Evolutionary conservation across 2,888 invertebrate genomes (phyloP).

Genomic region (Coremacera marginata): DNA sequence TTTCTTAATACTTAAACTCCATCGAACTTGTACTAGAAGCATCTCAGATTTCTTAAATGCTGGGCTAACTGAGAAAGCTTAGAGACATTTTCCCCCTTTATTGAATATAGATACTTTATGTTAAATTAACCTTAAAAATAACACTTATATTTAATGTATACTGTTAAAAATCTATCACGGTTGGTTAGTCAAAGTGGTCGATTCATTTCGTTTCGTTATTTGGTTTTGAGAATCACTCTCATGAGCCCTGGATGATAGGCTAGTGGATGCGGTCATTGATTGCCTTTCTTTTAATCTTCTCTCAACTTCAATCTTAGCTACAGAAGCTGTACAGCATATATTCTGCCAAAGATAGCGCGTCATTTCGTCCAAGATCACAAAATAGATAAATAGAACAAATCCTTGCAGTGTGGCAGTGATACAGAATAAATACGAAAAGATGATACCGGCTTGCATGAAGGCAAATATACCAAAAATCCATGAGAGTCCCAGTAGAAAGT

Average conservation of each 20-base stretch:
- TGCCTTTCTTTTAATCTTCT: conserved; percentile 47
- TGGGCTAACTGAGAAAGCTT: too few species aligned
- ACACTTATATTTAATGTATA: too few species aligned
- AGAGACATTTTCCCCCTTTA: too few species aligned
- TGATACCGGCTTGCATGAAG: conserved; percentile 69
- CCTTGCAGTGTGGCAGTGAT: conserved; percentile 76
- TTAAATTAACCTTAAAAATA: too few species aligned
- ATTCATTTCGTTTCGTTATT: too few species aligned
- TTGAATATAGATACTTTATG: too few species aligned
- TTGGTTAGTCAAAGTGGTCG: too few species aligned
- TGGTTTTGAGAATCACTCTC: too few species aligned
- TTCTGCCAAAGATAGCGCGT: conserved; percentile 71
- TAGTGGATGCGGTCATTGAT: conserved; percentile 48
- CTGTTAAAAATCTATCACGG: too few species aligned
- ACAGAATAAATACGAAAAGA: conserved; percentile 76
- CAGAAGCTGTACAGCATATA: conserved; percentile 36
- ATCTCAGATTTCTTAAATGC: too few species aligned
- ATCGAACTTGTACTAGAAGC: too few species aligned
- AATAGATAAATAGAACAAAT: conserved; percentile 75
- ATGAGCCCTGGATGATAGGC: neutral
- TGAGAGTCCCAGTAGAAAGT: conserved; percentile 74
- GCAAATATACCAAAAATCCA: conserved; percentile 76
- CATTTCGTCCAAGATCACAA: conserved; percentile 72
- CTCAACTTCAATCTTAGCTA: neutral
- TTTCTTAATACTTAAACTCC: too few species aligned